phyloP scores from a whole-genome alignment of 2,113 vertebrate genomes.

The Siniperca chuatsi region DNA sequence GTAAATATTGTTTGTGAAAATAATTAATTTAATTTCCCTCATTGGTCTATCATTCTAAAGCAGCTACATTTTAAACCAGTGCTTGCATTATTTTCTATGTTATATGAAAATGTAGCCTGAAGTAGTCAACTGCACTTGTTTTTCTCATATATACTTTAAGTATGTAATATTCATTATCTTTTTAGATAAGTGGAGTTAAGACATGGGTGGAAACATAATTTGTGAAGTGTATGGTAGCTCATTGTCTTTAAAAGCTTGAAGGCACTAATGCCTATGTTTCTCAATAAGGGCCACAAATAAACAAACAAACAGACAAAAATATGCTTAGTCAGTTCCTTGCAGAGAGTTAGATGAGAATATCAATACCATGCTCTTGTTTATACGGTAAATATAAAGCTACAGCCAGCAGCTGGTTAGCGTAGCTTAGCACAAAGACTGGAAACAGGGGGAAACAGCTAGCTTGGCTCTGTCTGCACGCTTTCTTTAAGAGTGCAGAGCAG shows the following conservation, averaged over 20 bases:
- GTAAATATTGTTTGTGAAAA: conserved; percentile 28
- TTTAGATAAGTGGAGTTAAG: not conserved
- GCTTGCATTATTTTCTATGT: not conserved
- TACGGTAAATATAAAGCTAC: not conserved
- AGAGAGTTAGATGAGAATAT: no score
- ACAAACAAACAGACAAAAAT: no score
- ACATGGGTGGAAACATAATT: not conserved
- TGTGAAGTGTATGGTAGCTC: not conserved
- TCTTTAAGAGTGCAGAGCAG: not conserved
- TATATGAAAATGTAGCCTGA: conserved; percentile 7
- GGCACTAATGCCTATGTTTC: no score
- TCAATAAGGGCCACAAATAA: no score
- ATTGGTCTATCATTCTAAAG: not conserved
- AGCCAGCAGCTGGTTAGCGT: not conserved
- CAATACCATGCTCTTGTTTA: not conserved
- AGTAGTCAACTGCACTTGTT: not conserved
- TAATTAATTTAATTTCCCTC: conserved; percentile 14
- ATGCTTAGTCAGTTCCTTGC: no score
- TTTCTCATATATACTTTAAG: not conserved
- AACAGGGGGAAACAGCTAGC: not conserved
- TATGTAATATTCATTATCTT: not conserved
- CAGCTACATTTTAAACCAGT: conserved; percentile 5
- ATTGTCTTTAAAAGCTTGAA: no score
- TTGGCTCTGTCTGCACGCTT: no score
- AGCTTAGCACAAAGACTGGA: not conserved